Evolutionary conservation across 1,140 invertebrate species (phyloP), one percentile per base, ranked within the genome.

Genomic region (Frieseomelitta varia): DNA sequence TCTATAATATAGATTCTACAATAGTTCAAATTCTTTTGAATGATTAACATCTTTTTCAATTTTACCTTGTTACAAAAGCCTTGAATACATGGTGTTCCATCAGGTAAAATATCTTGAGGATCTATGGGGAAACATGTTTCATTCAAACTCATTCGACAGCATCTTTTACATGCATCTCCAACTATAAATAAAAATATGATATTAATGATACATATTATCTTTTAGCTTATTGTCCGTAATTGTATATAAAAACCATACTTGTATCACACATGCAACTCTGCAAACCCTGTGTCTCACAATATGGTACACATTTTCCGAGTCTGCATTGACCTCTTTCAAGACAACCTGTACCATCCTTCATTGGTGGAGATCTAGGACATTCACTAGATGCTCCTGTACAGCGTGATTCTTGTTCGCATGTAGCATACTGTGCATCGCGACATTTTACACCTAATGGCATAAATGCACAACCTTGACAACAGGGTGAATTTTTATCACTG

Each of bases 261-360:
- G 97, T 97, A 92, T 99, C 98, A 94, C 98, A 99, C 97, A 99
- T 98, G 95, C 98, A 99, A 93, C 98, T 98, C 92, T 98, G 97
- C 90, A 97, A 95, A 61, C 97, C 98, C 92, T 98, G 97, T 4
- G 97, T 98, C 95, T 99, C 98, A 94, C 98, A 99, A 93, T 98
- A 99, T 3, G 98, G 98, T 86, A 98, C 96, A 94, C 98, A 99
- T 92, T 97, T 97, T 58, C 98, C 98, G 88, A 95, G 95, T 53
- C 96, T 95, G 92, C 98, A 99, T 91, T 98, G 97, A 0, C 98
- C 98, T 85, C 97, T 96, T 93, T 99, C 98, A 71, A 98, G 96
- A 91, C 98, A 99, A 86, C 96, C 96, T 21, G 98, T 98, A 34
- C 97, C 97, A 94, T 99, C 97, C 51, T 96, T 96, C 96, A 98